phyloP scores from a whole-genome alignment of 1,140 invertebrate genomes.

The Micrasema minimum region DNA sequence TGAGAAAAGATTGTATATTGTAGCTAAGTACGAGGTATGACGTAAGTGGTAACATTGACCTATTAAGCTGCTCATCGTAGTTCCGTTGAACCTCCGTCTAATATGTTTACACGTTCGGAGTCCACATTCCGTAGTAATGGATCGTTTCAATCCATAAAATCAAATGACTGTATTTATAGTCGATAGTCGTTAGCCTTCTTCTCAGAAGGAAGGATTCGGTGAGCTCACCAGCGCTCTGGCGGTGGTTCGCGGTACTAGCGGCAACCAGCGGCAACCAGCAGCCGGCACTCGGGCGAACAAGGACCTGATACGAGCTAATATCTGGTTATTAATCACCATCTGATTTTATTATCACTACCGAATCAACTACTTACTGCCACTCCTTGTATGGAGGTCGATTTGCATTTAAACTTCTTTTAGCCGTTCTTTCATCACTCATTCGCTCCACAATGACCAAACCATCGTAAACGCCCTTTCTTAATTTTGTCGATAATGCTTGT shows the following conservation, averaged over 20 bases:
- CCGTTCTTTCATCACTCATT: too few species aligned
- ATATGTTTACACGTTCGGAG: constrained; percentile 7
- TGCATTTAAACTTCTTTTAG: too few species aligned
- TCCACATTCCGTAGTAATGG: constrained; percentile 30
- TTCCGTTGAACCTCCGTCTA: neutral
- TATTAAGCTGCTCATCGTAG: constrained; percentile 6
- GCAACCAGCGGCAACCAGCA: neutral
- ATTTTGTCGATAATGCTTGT: too few species aligned
- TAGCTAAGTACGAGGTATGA: neutral
- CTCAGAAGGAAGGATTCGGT: neutral
- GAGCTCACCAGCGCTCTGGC: neutral
- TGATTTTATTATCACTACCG: too few species aligned
- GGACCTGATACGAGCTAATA: constrained; percentile 1
- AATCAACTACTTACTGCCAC: too few species aligned
- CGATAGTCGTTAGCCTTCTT: neutral
- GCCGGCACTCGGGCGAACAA: neutral
- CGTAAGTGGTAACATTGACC: constrained; percentile 11
- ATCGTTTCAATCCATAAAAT: constrained; percentile 20
- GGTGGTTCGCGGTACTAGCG: neutral
- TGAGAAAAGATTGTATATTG: neutral
- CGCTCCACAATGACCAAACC: too few species aligned
- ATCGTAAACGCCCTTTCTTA: too few species aligned
- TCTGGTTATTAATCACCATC: constrained; percentile 1
- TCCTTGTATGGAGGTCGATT: too few species aligned
- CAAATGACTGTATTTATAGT: constrained; percentile 22